phyloP scores from a whole-genome alignment of 2,113 vertebrate species.

The Psammodynastes pulverulentus region DNA sequence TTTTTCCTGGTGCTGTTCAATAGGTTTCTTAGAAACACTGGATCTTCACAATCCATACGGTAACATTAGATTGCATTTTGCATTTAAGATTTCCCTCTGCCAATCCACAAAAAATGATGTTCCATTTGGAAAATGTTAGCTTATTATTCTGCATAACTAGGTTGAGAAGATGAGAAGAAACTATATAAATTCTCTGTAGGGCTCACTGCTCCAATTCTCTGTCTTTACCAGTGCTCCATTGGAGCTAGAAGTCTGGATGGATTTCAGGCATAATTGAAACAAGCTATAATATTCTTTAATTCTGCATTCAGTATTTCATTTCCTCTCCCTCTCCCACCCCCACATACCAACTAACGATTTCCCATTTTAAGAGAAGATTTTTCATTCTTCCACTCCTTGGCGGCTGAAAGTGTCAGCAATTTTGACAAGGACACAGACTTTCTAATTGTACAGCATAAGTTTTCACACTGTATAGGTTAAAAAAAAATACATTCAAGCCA shows the following conservation, averaged over 20 bases:
- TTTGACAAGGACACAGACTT: constrained; percentile 47
- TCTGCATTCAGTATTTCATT: background rate
- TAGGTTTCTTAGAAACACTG: constrained; percentile 53
- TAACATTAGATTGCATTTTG: constrained; percentile 27
- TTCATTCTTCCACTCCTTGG: constrained; percentile 29
- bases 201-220: constrained; percentile 53
- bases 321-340: background rate
- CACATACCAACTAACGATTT: constrained; percentile 9
- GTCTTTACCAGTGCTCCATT: background rate
- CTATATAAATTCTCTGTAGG: constrained; percentile 49
- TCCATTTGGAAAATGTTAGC: constrained; percentile 18
- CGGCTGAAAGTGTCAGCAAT: constrained; percentile 8
- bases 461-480: constrained; percentile 35
- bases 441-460: constrained; percentile 47
- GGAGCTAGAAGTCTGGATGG: background rate
- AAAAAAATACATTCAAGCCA: constrained; percentile 34
- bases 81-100: constrained; percentile 46
- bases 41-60: background rate
- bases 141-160: constrained; percentile 22
- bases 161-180: constrained; percentile 51
- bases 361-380: constrained; percentile 12
- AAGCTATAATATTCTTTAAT: background rate
- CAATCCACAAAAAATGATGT: constrained; percentile 25
- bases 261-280: background rate
- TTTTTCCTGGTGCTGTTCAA: constrained; percentile 44